Conservation (phyloP, 2,113 vertebrate genomes). For the Grallaria varia region DNA sequence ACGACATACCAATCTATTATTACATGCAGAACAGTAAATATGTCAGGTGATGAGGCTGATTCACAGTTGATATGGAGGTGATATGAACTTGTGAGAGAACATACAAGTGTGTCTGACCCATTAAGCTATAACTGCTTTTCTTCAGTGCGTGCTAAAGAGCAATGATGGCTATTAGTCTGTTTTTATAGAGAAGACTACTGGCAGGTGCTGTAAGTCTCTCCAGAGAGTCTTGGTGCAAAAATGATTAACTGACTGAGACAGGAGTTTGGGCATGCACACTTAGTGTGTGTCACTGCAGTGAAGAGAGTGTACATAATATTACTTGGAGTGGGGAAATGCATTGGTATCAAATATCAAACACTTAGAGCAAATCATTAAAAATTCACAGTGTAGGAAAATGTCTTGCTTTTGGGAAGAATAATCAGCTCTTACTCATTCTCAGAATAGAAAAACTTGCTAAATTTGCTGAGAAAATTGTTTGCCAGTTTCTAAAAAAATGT, state of each 20-base stretch:
- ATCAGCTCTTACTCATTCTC: background rate
- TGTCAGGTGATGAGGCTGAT: background rate
- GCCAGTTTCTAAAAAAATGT: background rate
- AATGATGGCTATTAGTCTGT: background rate
- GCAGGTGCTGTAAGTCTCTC: background rate
- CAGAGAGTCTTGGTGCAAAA: background rate
- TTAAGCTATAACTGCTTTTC: background rate
- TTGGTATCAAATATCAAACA: background rate
- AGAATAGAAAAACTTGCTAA: background rate
- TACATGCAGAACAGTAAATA: background rate
- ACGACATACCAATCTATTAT: background rate
- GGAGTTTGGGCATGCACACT: background rate
- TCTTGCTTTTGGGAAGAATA: background rate
- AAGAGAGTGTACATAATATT: background rate
- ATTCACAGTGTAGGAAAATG: background rate
- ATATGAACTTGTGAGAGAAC: background rate
- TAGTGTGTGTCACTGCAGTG: background rate
- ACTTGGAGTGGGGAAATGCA: background rate
- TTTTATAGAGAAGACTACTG: background rate
- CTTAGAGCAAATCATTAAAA: background rate
- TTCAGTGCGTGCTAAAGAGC: background rate
- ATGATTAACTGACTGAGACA: conserved; percentile 19
- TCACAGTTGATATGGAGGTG: background rate
- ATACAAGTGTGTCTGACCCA: background rate
- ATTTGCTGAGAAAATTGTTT: background rate